phyloP scores from a whole-genome alignment of 2,113 vertebrate genomes.

The Ameiurus melas region DNA sequence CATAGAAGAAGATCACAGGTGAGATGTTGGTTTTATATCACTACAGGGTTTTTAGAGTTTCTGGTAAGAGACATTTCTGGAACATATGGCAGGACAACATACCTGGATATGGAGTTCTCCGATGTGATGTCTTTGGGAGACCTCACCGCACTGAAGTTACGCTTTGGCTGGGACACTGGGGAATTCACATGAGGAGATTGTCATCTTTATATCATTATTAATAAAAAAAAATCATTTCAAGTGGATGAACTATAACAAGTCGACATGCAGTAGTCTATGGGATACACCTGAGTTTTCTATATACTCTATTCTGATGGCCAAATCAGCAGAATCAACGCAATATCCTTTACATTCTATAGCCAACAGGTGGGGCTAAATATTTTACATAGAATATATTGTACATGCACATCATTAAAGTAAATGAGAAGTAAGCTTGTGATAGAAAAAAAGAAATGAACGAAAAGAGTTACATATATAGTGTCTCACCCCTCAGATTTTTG shows the following conservation, averaged over 20 bases:
- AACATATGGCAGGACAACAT: slow-evolving; percentile 15
- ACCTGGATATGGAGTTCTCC: slow-evolving; percentile 93
- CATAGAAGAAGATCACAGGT: background rate
- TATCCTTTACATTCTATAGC: slow-evolving; percentile 5
- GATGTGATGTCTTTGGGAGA: slow-evolving; percentile 92
- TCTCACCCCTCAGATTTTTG: too few species aligned
- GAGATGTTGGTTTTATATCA: background rate
- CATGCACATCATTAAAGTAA: background rate
- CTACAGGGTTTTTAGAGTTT: background rate
- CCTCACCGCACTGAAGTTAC: slow-evolving; percentile 84
- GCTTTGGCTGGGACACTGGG: slow-evolving; percentile 87
- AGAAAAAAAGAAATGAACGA: too few species aligned
- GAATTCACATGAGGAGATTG: slow-evolving; percentile 33
- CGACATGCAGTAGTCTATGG: background rate
- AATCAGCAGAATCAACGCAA: background rate
- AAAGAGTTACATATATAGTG: background rate
- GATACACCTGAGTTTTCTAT: background rate
- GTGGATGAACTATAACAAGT: background rate
- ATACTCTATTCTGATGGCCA: background rate
- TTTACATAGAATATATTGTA: background rate
- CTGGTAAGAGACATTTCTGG: background rate
- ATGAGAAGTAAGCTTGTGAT: background rate
- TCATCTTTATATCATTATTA: slow-evolving; percentile 1
- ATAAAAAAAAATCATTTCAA: background rate
- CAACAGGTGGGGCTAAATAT: background rate